Evolutionary conservation across 2,888 invertebrate species (phyloP).

Genomic region (Eupithecia centaureata): DNA sequence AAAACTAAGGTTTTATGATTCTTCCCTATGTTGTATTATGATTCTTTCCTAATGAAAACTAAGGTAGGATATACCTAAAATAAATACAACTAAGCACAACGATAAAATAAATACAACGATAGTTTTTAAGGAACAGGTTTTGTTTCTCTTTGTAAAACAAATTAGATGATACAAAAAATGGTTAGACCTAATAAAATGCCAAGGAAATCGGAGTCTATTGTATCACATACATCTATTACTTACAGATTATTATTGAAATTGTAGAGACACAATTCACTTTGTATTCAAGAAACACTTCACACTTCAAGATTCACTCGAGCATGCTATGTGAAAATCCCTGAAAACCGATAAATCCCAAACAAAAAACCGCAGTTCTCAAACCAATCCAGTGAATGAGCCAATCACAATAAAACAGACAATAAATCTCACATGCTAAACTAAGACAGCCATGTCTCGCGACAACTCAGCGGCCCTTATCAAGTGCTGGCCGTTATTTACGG

Average conservation of each 20-base stretch:
- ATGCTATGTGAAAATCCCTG: background rate
- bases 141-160: no score
- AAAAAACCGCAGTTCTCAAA: slow-evolving; percentile 18
- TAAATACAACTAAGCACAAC: no score
- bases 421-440: slow-evolving; percentile 78
- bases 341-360: background rate
- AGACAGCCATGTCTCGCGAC: slow-evolving; percentile 78
- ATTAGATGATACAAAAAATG: no score
- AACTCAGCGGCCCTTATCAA: slow-evolving; percentile 82
- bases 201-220: no score
- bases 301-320: background rate
- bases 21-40: no score
- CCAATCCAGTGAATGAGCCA: slow-evolving; percentile 27
- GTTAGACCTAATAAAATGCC: no score
- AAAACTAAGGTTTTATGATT: no score
- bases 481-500: slow-evolving; percentile 77
- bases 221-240: no score
- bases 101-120: no score
- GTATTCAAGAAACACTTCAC: background rate
- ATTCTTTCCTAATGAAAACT: no score
- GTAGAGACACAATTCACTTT: background rate
- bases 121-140: no score
- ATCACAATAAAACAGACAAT: slow-evolving; percentile 53
- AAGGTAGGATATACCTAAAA: no score
- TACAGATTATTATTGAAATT: background rate